Percentiles rank a stretch among this genome's conserved stretches.
phyloP scores from a whole-genome alignment of 2,797 vertebrate genomes.

The Phoebastria nigripes region DNA sequence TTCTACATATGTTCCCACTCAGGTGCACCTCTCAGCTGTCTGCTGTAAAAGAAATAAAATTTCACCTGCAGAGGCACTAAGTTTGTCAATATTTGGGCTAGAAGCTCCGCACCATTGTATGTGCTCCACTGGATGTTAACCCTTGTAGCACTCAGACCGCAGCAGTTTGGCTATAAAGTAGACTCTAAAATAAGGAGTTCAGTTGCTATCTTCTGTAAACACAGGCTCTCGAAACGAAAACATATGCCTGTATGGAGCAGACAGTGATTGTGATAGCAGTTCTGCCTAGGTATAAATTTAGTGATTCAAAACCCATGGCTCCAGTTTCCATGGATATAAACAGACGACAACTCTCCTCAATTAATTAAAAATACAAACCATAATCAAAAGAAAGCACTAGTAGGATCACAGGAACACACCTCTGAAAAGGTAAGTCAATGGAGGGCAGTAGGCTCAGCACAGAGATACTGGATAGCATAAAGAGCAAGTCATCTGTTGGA shows the following conservation, averaged over 20 bases:
- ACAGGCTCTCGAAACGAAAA: not conserved
- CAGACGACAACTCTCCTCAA: not conserved
- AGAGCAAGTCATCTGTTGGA: not conserved
- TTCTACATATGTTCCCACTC: not conserved
- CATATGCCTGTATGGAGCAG: not conserved
- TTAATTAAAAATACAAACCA: not conserved
- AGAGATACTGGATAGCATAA: not conserved
- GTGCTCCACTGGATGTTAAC: slow-evolving; percentile 3
- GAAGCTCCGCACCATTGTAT: not conserved
- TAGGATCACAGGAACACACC: not conserved
- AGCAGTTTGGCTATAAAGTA: not conserved
- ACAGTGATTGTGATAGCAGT: not conserved
- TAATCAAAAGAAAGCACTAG: not conserved
- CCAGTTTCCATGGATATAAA: not conserved
- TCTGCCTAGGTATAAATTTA: not conserved
- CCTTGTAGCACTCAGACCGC: not conserved
- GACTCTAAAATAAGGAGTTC: not conserved
- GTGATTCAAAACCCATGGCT: not conserved
- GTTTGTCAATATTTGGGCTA: not conserved
- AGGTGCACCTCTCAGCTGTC: not conserved
- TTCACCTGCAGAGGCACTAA: slow-evolving; percentile 32
- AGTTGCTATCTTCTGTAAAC: not conserved
- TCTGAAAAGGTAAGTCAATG: not conserved
- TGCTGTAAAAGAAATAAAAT: slow-evolving; percentile 50
- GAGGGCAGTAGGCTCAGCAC: not conserved